Conservation (phyloP, 2,888 invertebrate genomes). For the Drosophila histrio region DNA sequence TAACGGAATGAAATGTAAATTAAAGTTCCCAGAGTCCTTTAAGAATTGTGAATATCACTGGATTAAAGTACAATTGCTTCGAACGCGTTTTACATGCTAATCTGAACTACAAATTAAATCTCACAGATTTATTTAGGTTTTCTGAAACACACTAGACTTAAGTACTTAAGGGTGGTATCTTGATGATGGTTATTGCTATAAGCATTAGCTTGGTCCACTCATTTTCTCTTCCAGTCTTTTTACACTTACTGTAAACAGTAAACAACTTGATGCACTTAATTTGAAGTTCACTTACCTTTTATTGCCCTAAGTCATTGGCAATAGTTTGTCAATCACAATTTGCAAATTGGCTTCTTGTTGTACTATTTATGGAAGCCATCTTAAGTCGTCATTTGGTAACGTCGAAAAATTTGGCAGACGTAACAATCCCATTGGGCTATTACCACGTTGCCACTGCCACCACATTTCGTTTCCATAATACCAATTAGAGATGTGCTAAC, state of each 20-base stretch:
- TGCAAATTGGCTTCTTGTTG: background rate
- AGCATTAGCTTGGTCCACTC: background rate
- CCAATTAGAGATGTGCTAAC: constrained; percentile 40
- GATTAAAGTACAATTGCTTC: too few relatives aligned
- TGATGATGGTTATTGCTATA: too few relatives aligned
- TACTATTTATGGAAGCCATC: constrained; percentile 22
- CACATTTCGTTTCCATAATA: constrained; percentile 12
- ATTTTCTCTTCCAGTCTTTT: background rate
- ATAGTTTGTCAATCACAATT: constrained; percentile 1
- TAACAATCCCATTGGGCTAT: constrained; percentile 7
- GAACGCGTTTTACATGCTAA: too few relatives aligned
- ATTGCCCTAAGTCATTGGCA: background rate
- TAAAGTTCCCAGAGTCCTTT: too few relatives aligned
- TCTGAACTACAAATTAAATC: too few relatives aligned
- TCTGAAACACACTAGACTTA: background rate
- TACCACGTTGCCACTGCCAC: constrained; percentile 2
- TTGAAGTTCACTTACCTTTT: constrained; percentile 3
- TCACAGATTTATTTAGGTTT: background rate
- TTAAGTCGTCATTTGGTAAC: background rate
- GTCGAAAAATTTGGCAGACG: background rate
- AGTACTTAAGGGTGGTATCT: too few relatives aligned
- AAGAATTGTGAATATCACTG: too few relatives aligned
- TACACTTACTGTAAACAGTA: background rate
- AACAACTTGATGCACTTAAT: constrained; percentile 1
- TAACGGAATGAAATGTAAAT: too few relatives aligned